Percentiles rank a stretch among this genome's conserved stretches.
phyloP scores from a whole-genome alignment of 2,797 vertebrate genomes.

The Dermochelys coriacea region DNA sequence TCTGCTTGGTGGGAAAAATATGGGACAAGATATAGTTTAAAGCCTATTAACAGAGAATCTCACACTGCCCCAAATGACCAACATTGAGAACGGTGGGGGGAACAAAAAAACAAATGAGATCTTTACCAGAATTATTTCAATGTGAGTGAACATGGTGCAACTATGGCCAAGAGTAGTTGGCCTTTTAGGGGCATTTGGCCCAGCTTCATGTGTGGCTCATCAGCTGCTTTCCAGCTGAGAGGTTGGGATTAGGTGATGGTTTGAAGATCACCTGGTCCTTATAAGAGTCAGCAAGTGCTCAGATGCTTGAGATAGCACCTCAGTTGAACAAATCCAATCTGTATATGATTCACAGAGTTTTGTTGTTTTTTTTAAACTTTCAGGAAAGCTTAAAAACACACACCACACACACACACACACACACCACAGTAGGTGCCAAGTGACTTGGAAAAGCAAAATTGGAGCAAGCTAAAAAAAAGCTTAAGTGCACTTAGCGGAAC shows the following conservation, averaged over 20 bases:
- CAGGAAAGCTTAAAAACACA: slow-evolving; percentile 26
- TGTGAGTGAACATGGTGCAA: not conserved
- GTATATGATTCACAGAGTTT: no score
- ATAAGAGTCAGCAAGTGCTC: not conserved
- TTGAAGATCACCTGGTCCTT: not conserved
- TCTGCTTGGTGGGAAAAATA: not conserved
- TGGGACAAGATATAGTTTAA: not conserved
- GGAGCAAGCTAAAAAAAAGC: slow-evolving; percentile 17
- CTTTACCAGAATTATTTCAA: not conserved
- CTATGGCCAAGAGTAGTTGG: not conserved
- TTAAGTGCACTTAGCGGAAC: slow-evolving; percentile 41
- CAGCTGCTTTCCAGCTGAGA: not conserved
- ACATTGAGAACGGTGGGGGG: not conserved
- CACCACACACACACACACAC: no score
- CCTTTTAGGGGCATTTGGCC: not conserved
- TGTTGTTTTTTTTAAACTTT: not conserved
- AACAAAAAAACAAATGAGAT: not conserved
- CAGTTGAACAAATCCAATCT: no score
- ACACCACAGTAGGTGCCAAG: slow-evolving; percentile 7
- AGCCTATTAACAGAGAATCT: not conserved
- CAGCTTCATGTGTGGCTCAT: not conserved
- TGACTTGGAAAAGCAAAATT: slow-evolving; percentile 12
- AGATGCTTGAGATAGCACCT: not conserved
- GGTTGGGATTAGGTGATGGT: not conserved
- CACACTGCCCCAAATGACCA: not conserved